Evolutionary conservation across 1,140 invertebrate genomes (phyloP), one percentile per base, ranked within the genome.

Genomic region (Proctacanthus coquilletti): DNA sequence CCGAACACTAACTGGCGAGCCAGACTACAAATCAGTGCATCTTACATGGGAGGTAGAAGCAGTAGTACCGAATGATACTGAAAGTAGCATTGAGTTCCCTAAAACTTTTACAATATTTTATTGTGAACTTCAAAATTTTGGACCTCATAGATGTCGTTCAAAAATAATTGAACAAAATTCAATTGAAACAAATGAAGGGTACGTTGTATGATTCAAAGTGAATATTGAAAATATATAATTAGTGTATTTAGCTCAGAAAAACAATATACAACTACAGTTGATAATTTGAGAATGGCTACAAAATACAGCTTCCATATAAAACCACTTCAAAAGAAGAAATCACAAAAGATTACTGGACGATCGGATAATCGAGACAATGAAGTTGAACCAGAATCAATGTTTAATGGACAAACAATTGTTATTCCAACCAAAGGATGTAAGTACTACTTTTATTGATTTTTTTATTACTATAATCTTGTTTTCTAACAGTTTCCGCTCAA

Each of bases 341-440:
- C 47, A 45, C 27, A 52, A 52, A 45, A 48, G 52, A 39, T 42
- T 34, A 54, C 48, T 29, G 53, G 40, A 17, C 48, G 55, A 9
- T 42, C 53, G 1, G 55, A 58, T 10, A 42, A 48, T 2, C 39
- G 39, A 23, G 48, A 55, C 32, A 52, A 53, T 42, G 42, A 49
- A 52, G 60, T 52, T 42, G 63, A 51, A 42, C 45, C 45, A 46
- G 41, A 48, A 2, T 46, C 21, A 41, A 42, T 2, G 44, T 52
- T 47, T 45, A 52, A 43, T 51, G 63, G 41, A 61, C 69, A 66
- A 61, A 74, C 59, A 42, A 71, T 78, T 19, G 66, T 78, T 23
- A 68, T 82, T 10, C 72, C 76, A 30, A 83, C 79, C 4, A 82
- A 80, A 74, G 78, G 78, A 64, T 83, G 79, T 82, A 68, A 77